A percentile compares a stretch with the other conserved stretches of the same genome.
These are phyloP conservation scores for Dromiciops gliroides DNA, from an alignment of 2,113 vertebrate genomes.

Conservation along the genomic window DNA sequence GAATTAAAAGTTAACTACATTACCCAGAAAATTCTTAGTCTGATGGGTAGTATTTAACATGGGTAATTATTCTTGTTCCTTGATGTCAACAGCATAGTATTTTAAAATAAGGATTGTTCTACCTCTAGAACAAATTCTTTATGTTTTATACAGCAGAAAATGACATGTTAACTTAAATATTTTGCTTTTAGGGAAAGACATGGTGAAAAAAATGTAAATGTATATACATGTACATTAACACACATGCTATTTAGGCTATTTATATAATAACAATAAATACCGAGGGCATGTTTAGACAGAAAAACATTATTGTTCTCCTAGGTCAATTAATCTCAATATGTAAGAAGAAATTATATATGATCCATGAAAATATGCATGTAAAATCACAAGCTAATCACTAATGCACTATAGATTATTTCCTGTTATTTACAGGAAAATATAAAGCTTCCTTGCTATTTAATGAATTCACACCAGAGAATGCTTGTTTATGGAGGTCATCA, in stretches of 20 bases:
- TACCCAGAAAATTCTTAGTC: not conserved
- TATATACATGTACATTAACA: not conserved
- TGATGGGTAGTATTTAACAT: not conserved
- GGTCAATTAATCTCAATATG: not conserved
- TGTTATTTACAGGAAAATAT: not conserved
- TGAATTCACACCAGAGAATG: slow-evolving; percentile 17
- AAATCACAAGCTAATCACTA: not conserved
- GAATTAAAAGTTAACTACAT: not conserved
- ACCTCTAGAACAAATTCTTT: not conserved
- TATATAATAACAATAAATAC: not conserved
- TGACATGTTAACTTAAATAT: not conserved
- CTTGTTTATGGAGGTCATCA: not conserved
- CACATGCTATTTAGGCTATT: not conserved
- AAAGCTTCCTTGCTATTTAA: slow-evolving; percentile 39
- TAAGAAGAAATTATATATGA: not conserved
- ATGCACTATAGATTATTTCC: slow-evolving; percentile 17
- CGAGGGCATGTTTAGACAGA: not conserved
- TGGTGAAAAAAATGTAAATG: not conserved
- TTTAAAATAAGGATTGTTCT: not conserved
- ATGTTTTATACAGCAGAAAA: not conserved
- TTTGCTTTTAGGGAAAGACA: slow-evolving; percentile 3
- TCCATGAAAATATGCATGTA: not conserved
- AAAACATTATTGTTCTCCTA: slow-evolving; percentile 19
- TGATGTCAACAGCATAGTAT: not conserved
- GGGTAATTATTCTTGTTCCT: not conserved